A percentile compares a stretch with the other conserved stretches of the same genome.
These are phyloP conservation scores for Sarotherodon lohbergeri DNA, from an alignment of 2,113 vertebrate species.

Conservation along the genomic window DNA sequence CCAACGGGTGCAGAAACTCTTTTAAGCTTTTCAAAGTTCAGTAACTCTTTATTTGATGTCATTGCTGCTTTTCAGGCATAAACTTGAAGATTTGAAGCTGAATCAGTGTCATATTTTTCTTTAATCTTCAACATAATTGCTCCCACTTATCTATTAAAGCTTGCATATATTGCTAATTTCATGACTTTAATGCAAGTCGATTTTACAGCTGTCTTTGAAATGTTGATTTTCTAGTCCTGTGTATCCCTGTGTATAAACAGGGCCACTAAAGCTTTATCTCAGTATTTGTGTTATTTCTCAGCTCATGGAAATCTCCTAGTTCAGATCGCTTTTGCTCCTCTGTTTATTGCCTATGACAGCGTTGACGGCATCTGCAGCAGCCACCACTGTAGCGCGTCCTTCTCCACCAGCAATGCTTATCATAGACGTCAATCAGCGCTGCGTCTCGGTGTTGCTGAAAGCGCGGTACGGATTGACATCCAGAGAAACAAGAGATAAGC, in stretches of 20 bases:
- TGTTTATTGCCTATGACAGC: conserved; percentile 12
- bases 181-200: background rate
- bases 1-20: background rate
- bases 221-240: background rate
- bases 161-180: background rate
- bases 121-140: background rate
- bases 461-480: background rate
- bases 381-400: background rate
- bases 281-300: background rate
- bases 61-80: background rate
- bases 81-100: background rate
- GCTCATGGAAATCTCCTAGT: background rate
- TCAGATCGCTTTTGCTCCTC: conserved; percentile 26
- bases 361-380: conserved; percentile 1
- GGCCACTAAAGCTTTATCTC: background rate
- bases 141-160: background rate
- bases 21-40: background rate
- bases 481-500: background rate
- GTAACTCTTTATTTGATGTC: background rate
- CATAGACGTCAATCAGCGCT: background rate
- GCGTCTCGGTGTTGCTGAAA: background rate
- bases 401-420: background rate
- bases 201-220: background rate
- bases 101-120: background rate
- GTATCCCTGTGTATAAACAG: background rate